Evolutionary conservation across 37 sponge, comb jelly and placozoan genomes (phyloP).

Genomic region (Halichondria panicea): DNA sequence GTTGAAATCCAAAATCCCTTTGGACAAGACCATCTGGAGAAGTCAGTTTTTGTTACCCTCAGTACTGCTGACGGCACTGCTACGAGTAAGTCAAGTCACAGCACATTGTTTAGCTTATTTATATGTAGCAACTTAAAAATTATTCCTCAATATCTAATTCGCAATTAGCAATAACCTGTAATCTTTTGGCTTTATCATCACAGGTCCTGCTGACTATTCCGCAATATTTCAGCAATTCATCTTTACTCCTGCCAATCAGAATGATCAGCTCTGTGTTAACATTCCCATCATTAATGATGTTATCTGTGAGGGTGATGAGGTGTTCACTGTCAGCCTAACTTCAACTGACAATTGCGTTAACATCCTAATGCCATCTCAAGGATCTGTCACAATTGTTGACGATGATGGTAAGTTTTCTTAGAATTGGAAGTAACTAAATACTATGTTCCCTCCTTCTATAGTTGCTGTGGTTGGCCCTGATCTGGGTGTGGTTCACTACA

Average conservation of each 20-base stretch:
- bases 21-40: background rate
- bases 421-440: background rate
- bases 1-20: background rate
- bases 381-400: slow-evolving; percentile 11
- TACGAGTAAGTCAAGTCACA: background rate
- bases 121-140: background rate
- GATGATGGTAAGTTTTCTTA: slow-evolving; percentile 11
- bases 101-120: background rate
- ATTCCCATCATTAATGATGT: slow-evolving; percentile 1
- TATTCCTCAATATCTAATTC: no score
- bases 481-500: background rate
- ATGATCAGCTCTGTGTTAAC: background rate
- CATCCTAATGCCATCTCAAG: background rate
- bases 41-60: background rate
- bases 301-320: slow-evolving; percentile 4
- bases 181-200: background rate
- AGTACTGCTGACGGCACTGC: background rate
- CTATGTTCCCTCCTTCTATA: background rate
- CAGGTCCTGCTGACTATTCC: background rate
- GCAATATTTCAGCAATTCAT: background rate
- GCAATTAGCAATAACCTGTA: background rate
- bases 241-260: background rate
- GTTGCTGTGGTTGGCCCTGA: background rate
- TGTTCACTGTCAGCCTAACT: background rate
- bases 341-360: background rate